Evolutionary conservation across 92 coral and sea anemone species (phyloP), one percentile per base, ranked within the genome.

Genomic region (Scolanthus callimorphus): DNA sequence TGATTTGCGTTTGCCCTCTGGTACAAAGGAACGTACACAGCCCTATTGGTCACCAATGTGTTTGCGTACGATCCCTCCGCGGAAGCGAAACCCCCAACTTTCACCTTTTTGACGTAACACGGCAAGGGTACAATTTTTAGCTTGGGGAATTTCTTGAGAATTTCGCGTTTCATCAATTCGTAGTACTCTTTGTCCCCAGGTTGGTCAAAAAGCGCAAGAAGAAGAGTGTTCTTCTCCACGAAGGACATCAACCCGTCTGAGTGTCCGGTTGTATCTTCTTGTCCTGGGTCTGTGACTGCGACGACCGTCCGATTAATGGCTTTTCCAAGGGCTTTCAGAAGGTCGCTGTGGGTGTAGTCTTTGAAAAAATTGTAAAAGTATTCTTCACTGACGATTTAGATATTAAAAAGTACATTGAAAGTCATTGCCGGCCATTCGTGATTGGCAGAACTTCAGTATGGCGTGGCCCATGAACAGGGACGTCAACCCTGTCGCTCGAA

Each of bases 221-320:
- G 63, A 34, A 68, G 68, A 9, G 57, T 63, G 21, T 74, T 53
- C 9, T 75, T 73, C 20, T 62, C 73, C 9, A 81, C 69, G 51
- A 81, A 81, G 26, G 82, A 31, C 1, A 74, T 69, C 27, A 74
- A 48, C 1, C 82, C 82, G 43, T 81, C 82, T n/a, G 82, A 54
- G 47, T 81, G 88, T 0, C 86, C 82, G 1, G 82, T 81, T 2
- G 77, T 81, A 27, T 74, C 87, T 28, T 17, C 31, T n/a, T n/a
- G n/a, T n/a, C n/a, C n/a, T 2, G 77, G 87, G 25, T 74, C 87
- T 60, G 55, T 51, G 17, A 81, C 45, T 17, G 74, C 52, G 17
- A 51, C 77, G 27, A 74, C 73, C 27, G 48, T 60, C 37, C 66
- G 39, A 8, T 66, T 34, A 15, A 80, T 51, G 10, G 79, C 39